phyloP scores from a whole-genome alignment of 2,113 vertebrate genomes.

The Pollimyrus isidori region DNA sequence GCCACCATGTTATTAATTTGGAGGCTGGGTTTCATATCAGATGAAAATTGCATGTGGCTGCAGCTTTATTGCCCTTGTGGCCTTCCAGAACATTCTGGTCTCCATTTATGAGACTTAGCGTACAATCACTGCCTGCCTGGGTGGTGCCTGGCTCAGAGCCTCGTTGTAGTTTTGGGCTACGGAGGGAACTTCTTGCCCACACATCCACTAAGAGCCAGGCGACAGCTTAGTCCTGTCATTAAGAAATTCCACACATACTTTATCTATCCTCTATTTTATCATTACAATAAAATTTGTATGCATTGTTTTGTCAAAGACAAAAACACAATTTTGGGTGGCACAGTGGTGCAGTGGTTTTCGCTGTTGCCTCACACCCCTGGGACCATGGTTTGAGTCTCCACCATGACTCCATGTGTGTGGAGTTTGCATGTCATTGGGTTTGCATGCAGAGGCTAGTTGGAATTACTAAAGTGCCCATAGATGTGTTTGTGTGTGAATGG shows the following conservation, averaged over 20 bases:
- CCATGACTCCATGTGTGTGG: not conserved
- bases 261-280: not conserved
- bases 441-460: not conserved
- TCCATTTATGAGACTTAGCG: not conserved
- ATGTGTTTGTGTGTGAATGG: not conserved
- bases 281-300: not conserved
- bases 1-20: not conserved
- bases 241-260: not conserved
- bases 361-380: not conserved
- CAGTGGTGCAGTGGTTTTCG: not conserved
- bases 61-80: not conserved
- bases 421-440: not conserved
- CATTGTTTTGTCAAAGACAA: not conserved
- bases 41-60: not conserved
- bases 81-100: not conserved
- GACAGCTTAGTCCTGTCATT: not conserved
- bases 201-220: not conserved
- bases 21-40: not conserved
- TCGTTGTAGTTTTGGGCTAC: not conserved
- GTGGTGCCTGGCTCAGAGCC: not conserved
- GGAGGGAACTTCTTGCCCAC: not conserved
- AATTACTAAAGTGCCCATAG: not conserved
- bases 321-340: not conserved
- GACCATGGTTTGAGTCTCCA: not conserved
- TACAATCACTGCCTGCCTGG: not conserved